Evolutionary conservation across 2,113 vertebrate genomes (phyloP), one percentile per base, ranked within the genome.

Genomic region (Xiphophorus couchianus): DNA sequence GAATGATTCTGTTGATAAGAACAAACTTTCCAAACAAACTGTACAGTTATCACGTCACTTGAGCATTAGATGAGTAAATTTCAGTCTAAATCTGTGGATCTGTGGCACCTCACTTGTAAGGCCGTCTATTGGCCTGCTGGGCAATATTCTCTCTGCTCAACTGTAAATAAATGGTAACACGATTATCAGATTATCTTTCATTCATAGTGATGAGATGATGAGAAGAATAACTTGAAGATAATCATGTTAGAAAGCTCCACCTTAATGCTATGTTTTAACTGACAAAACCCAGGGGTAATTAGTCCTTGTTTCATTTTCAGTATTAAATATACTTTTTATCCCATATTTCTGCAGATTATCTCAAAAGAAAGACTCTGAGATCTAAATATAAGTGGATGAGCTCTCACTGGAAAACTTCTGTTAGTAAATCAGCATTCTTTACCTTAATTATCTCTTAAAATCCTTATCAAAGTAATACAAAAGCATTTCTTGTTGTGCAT

Each of bases 171-270:
- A 39, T 78, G 69, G 81, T 86, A 89, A 92, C 84, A 89, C 88
- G 89, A 93, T 92, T 85, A 92, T 83, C 75, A 86, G 88, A 92
- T 91, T 91, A 89, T 35, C 69, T 69, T 87, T 80, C 73, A 84
- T 88, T 77, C 74, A 64, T 74, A 70, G 75, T n/a, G n/a, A n/a
- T 73, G 69, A 68, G 29, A 11, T 82, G 42, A 84, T 83, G 74
- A 73, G 74, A 78, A 82, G 22, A 67, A 48, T 17, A 48, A 28
- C 73, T 75, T 66, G 54, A 73, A 80, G 62, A 85, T 79, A 89
- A 88, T 78, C 81, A 73, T 35, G n/a, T 81, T 72, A 72, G 64
- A 42, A 83, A 71, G 65, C 39, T 61, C 22, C 28, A 74, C 79
- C 84, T 83, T 89, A 67, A 85, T 86, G 69, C 71, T 84, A 58